A percentile compares a stretch with the other conserved stretches of the same genome.
phyloP scores from a whole-genome alignment of 1,140 invertebrate genomes.

The Platyscapa corneri region DNA sequence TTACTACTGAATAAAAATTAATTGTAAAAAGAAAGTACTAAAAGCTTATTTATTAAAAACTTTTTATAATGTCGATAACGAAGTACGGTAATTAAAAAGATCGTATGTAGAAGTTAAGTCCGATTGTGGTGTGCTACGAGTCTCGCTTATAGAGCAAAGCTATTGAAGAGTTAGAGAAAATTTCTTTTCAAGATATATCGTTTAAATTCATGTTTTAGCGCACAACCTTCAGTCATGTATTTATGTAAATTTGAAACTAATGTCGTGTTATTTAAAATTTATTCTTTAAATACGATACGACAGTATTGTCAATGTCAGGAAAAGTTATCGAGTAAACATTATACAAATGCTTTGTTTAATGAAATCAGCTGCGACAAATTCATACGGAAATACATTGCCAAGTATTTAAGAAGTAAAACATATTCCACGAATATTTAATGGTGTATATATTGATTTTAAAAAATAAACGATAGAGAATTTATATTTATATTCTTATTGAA shows the following conservation, averaged over 20 bases:
- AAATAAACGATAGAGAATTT: background rate
- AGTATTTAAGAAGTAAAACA: background rate
- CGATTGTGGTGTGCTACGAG: background rate
- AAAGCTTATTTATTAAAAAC: background rate
- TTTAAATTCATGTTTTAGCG: background rate
- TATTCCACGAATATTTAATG: background rate
- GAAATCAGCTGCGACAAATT: background rate
- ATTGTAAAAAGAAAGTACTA: background rate
- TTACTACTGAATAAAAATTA: too few species aligned
- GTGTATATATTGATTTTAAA: background rate
- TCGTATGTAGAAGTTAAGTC: too few species aligned
- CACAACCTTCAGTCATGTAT: too few species aligned
- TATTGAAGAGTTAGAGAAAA: background rate
- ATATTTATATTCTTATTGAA: background rate
- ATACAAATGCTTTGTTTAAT: background rate
- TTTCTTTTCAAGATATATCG: background rate
- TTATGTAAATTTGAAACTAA: too few species aligned
- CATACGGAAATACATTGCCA: background rate
- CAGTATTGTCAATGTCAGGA: too few species aligned
- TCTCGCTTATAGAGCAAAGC: background rate
- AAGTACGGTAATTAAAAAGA: background rate
- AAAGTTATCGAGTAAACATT: too few species aligned
- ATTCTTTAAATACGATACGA: too few species aligned
- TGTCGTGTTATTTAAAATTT: too few species aligned
- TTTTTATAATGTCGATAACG: background rate